Percentiles rank a stretch among this genome's conserved stretches.
These are phyloP conservation scores for Rhamnusium bicolor DNA, from an alignment of 2,888 invertebrate genomes.

Conservation along the genomic window DNA sequence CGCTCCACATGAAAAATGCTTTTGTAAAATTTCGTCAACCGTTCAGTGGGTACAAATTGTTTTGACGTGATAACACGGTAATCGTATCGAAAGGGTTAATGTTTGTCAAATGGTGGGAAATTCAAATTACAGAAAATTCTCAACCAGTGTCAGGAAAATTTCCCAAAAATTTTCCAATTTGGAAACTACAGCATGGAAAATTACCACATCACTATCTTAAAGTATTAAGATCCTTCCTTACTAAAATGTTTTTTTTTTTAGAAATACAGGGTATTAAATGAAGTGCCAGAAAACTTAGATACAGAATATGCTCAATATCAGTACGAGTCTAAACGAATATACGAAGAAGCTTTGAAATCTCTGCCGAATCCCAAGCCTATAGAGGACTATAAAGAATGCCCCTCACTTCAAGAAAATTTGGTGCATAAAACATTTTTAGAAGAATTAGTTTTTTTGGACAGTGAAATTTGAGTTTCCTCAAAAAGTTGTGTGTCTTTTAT, in stretches of 20 bases:
- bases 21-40: too few relatives aligned
- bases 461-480: constrained; percentile 98
- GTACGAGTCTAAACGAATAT: constrained; percentile 81
- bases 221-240: too few relatives aligned
- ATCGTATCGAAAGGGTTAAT: too few relatives aligned
- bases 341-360: constrained; percentile 86
- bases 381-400: constrained; percentile 85
- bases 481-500: constrained; percentile 92
- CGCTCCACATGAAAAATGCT: too few relatives aligned
- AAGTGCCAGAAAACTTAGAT: constrained; percentile 76
- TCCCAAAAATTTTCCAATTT: too few relatives aligned
- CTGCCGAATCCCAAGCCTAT: constrained; percentile 82
- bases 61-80: too few relatives aligned
- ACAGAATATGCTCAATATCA: constrained; percentile 83
- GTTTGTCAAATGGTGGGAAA: too few relatives aligned
- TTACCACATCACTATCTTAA: too few relatives aligned
- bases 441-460: constrained; percentile 98
- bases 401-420: constrained; percentile 84
- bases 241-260: constrained; percentile 62
- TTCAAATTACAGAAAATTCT: too few relatives aligned
- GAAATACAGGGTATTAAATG: constrained; percentile 83
- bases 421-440: constrained; percentile 90
- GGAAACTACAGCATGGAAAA: too few relatives aligned
- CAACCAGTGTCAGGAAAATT: too few relatives aligned
- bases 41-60: too few relatives aligned